These are phyloP conservation scores for Heliconius eleuchia DNA, from an alignment of 1,140 invertebrate genomes.

Conservation along the genomic window DNA sequence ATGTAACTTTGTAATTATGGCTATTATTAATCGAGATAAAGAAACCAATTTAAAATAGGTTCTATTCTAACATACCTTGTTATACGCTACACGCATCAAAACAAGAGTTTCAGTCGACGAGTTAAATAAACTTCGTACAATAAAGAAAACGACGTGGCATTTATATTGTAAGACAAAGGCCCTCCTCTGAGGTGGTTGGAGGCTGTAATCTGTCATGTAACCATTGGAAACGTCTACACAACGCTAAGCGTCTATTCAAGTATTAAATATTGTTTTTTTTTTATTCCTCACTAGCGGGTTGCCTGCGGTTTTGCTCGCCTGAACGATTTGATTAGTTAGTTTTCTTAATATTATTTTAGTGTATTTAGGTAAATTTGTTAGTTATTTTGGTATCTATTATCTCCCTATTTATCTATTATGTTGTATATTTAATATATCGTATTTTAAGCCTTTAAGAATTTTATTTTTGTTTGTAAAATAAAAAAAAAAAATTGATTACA, in stretches of 20 bases:
- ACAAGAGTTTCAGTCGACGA: background rate
- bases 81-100: conserved; percentile 16
- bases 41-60: conserved; percentile 32
- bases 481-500: too few species aligned
- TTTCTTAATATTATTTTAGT: too few species aligned
- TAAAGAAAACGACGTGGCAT: background rate
- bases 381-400: too few species aligned
- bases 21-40: conserved; percentile 31
- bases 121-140: conserved; percentile 1
- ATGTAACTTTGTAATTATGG: conserved; percentile 35
- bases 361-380: too few species aligned
- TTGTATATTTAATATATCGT: too few species aligned
- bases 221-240: background rate
- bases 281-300: background rate
- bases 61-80: background rate
- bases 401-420: too few species aligned
- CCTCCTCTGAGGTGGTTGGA: background rate
- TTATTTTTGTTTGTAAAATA: too few species aligned
- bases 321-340: too few species aligned
- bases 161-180: conserved; percentile 14
- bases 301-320: too few species aligned
- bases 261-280: background rate
- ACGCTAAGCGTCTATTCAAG: background rate
- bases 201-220: conserved; percentile 6
- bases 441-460: too few species aligned